A percentile compares a stretch with the other conserved stretches of the same genome.
Conservation (phyloP, 2,113 vertebrate genomes). For the Saccopteryx leptura region DNA sequence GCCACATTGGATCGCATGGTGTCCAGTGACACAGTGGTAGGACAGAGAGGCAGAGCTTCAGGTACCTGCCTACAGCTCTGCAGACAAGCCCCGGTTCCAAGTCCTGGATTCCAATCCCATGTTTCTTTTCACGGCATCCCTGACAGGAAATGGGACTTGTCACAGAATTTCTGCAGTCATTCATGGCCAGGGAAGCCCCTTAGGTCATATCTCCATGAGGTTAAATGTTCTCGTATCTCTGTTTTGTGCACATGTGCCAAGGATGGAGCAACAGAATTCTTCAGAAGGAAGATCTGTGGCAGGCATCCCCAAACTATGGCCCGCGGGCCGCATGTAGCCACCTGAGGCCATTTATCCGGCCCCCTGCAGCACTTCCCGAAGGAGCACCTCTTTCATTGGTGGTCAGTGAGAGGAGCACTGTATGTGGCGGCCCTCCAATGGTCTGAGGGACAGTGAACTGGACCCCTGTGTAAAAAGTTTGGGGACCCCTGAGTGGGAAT, state of each 20-base stretch:
- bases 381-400: no score
- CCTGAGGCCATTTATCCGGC: no score
- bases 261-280: neutral
- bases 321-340: no score
- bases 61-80: neutral
- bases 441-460: no score
- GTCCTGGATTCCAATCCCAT: neutral
- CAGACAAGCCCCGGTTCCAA: neutral
- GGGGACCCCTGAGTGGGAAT: no score
- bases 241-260: neutral
- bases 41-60: neutral
- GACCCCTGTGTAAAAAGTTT: no score
- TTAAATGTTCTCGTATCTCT: neutral
- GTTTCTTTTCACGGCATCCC: neutral
- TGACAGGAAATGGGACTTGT: neutral
- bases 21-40: neutral
- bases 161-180: neutral
- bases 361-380: no score
- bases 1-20: fast-evolving
- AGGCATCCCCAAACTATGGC: no score
- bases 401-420: no score
- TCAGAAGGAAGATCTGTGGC: neutral
- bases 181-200: neutral
- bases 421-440: no score
- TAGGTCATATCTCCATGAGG: neutral